These are phyloP conservation scores for Brachyptera putata DNA, from an alignment of 2,888 invertebrate genomes.

Conservation along the genomic window DNA sequence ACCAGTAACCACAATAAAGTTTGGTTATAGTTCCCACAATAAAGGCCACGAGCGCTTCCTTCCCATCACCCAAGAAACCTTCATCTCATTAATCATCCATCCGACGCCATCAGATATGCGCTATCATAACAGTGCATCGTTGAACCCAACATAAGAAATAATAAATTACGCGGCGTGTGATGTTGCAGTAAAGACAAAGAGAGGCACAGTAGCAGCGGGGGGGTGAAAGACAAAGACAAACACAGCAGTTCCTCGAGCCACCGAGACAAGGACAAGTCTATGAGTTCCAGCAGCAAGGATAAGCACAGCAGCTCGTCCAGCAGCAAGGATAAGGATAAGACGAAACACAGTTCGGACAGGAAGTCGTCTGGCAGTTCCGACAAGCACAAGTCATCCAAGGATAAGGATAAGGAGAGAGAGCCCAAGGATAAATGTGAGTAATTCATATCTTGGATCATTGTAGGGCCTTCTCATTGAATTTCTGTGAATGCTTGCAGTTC, in stretches of 20 bases:
- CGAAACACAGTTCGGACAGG: constrained; percentile 40
- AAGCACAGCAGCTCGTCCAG: constrained; percentile 43
- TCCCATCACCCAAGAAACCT: too few species aligned
- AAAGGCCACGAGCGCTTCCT: too few species aligned
- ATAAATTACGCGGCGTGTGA: too few species aligned
- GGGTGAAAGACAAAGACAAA: constrained; percentile 35
- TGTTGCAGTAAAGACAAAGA: constrained; percentile 40
- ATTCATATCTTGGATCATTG: too few species aligned
- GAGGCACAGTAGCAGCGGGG: constrained; percentile 38
- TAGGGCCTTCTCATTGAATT: too few species aligned
- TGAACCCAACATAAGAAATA: too few species aligned
- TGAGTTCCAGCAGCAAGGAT: constrained; percentile 43
- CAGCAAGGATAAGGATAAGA: constrained; percentile 45
- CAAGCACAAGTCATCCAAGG: constrained; percentile 13
- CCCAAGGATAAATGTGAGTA: constrained; percentile 19
- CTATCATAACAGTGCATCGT: too few species aligned
- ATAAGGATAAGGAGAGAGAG: not conserved
- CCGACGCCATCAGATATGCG: too few species aligned
- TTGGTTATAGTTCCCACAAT: too few species aligned
- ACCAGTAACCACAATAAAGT: too few species aligned
- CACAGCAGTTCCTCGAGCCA: constrained; percentile 30
- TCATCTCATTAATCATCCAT: too few species aligned
- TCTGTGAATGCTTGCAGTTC: too few species aligned
- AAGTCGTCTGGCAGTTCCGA: constrained; percentile 19
- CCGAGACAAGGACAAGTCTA: constrained; percentile 1